Evolutionary conservation across 2,888 invertebrate species (phyloP), one percentile per base, ranked within the genome.

Genomic region (Thyatira batis): DNA sequence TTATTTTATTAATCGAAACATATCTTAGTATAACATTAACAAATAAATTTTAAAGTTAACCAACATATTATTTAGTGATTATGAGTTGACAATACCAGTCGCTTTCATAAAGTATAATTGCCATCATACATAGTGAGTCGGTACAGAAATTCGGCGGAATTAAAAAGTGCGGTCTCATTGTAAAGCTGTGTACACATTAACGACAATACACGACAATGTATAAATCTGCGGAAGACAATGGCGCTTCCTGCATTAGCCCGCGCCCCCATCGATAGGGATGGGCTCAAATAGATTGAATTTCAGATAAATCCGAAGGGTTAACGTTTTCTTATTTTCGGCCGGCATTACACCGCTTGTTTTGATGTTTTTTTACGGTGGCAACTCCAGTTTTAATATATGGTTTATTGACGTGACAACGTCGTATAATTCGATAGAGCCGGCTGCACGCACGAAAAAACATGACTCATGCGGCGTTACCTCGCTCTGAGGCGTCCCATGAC

Each of bases 241-340:
- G 84, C 67, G 78, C 73, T 69, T 65, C 76, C 73, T 73, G 81
- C 81, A 85, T 85, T 85, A 85, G 84, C 87, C 85, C 85, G 87
- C 87, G 89, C 85, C 77, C 74, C 76, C 82, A 80, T 84, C 85
- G 87, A 87, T 85, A 82, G 85, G 84, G 84, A 84, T 80, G 82
- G 79, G 80, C 85, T 84, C 84, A 85, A 87, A 87, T 86, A 89
- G 87, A 88, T 89, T 87, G 88, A 86, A 88, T 87, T 84, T 82
- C 81, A 85, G 89, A 89, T 90, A 89, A 88, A 87, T 82, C 84
- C 77, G 76, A 79, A 80, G 79, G 80, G 83, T 78, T 78, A 69
- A 65, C 66, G 73, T 82, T 80, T 86, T 88, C 86, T 85, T 87
- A 83, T 87, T 87, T 79, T 59, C 57, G 63, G 65, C 62, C 68